Evolutionary conservation across 1,140 invertebrate genomes (phyloP), one percentile per base, ranked within the genome.

Genomic region (Hyles euphorbiae): DNA sequence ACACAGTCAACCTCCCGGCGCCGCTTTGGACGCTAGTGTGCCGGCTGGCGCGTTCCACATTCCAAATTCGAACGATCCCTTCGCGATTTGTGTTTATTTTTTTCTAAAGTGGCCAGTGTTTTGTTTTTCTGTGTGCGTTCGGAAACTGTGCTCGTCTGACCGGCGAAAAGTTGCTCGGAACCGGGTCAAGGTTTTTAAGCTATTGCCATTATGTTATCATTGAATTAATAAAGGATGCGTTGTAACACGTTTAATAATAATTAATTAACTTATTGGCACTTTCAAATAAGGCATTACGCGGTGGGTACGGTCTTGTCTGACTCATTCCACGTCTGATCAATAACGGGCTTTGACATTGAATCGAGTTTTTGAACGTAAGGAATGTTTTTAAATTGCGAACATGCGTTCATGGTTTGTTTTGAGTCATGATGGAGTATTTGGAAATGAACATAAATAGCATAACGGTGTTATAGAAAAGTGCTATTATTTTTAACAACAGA

Each of bases 1-100:
- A 48, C 53, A 33, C 59, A 63, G 64, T 61, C 61, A 44, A 49
- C 53, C n/a, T 40, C 60, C 45, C 53, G 56, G 51, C 52, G 58
- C 56, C 61, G n/a, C n/a, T 7, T 22, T 34, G 46, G 34, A 49
- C 56, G 48, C 44, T 36, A n/a, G 47, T 32, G 47, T 49, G 22
- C 22, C 22, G 22, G 22, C 22, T 11, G 44, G 34, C 50, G n/a
- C 10, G 5, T 11, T 32, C 5, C 11, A 32, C 9, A 9, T 54
- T 44, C 43, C 3, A 54, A 54, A 44, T 44, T 12, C 34, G 40
- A 44, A 54, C 36, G 7, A 5, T 5, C 12, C 12, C 12, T 47
- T 11, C 12, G 34, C 43, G 43, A 36, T 54, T 43, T 53, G 34
- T 11, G 11, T 43, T 53, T 54, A 52, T 34, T 36, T 53, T 34